A percentile compares a stretch with the other conserved stretches of the same genome.
Evolutionary conservation across 53 echinoderm and acorn worm genomes (phyloP).

Genomic region (Pentamera pediparva): DNA sequence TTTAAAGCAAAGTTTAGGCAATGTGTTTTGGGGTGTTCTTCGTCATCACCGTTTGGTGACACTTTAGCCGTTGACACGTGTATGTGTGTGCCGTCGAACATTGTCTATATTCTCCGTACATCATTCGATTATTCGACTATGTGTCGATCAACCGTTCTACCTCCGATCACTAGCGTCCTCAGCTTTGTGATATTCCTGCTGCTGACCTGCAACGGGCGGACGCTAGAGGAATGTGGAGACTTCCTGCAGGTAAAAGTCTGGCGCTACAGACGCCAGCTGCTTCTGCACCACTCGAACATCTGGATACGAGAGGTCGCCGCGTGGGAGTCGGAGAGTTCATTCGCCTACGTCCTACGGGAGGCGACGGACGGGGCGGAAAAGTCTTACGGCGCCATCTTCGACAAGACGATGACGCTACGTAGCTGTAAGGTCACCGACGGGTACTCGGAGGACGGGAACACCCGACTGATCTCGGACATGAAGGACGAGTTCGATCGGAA

Average conservation of each 20-base stretch:
- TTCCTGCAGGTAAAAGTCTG: constrained; percentile 10
- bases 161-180: too few species aligned
- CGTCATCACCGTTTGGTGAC: too few species aligned
- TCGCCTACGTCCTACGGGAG: constrained; percentile 20
- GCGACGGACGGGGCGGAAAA: constrained; percentile 1
- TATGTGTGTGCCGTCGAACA: too few species aligned
- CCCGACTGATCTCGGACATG: background rate
- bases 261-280: constrained; percentile 7
- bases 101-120: too few species aligned
- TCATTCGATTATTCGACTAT: too few species aligned
- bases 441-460: background rate
- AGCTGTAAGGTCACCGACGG: constrained; percentile 5
- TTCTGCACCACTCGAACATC: background rate
- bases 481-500: background rate
- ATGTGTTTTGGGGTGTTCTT: too few species aligned
- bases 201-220: constrained; percentile 5
- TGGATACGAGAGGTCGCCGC: constrained; percentile 28
- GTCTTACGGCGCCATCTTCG: background rate
- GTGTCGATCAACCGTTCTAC: too few species aligned
- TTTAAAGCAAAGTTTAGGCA: too few species aligned
- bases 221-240: constrained; percentile 8
- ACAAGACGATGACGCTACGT: constrained; percentile 4
- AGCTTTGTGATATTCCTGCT: constrained; percentile 4
- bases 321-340: constrained; percentile 7
- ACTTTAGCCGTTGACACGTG: too few species aligned